A percentile compares a stretch with the other conserved stretches of the same genome.
phyloP scores from a whole-genome alignment of 2,797 vertebrate genomes.

The Sebastes matsubarae region DNA sequence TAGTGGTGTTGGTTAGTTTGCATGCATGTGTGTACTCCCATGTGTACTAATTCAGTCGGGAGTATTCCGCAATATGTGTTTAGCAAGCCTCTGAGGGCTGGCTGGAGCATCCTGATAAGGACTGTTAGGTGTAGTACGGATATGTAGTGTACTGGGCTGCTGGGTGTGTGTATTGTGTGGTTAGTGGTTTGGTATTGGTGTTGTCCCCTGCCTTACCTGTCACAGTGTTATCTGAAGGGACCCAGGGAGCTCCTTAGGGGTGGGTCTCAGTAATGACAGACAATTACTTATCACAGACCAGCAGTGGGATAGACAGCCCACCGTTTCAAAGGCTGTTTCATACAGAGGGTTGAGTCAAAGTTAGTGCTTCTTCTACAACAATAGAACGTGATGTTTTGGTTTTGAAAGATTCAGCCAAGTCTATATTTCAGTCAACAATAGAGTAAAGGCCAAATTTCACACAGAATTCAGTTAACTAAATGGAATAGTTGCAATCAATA shows the following conservation, averaged over 20 bases:
- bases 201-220: conserved; percentile 45
- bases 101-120: conserved; percentile 76
- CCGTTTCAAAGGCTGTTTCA: conserved; percentile 13
- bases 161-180: conserved; percentile 40
- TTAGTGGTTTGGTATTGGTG: conserved; percentile 46
- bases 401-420: background rate
- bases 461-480: background rate
- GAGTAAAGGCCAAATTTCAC: background rate
- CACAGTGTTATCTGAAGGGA: conserved; percentile 62
- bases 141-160: conserved; percentile 36
- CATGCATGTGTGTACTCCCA: conserved; percentile 27
- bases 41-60: conserved; percentile 37
- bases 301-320: conserved; percentile 18
- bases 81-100: conserved; percentile 54
- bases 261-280: conserved; percentile 53
- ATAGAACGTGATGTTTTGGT: background rate
- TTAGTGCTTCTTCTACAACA: background rate
- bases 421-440: background rate
- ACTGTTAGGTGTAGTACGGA: conserved; percentile 30
- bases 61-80: conserved; percentile 48
- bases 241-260: conserved; percentile 57
- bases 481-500: background rate
- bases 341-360: background rate
- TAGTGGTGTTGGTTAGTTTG: conserved; percentile 44
- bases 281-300: conserved; percentile 53